A percentile compares a stretch with the other conserved stretches of the same genome.
These are phyloP conservation scores for Phymanthus crucifer DNA, from an alignment of 92 coral and sea anemone genomes.

Conservation along the genomic window DNA sequence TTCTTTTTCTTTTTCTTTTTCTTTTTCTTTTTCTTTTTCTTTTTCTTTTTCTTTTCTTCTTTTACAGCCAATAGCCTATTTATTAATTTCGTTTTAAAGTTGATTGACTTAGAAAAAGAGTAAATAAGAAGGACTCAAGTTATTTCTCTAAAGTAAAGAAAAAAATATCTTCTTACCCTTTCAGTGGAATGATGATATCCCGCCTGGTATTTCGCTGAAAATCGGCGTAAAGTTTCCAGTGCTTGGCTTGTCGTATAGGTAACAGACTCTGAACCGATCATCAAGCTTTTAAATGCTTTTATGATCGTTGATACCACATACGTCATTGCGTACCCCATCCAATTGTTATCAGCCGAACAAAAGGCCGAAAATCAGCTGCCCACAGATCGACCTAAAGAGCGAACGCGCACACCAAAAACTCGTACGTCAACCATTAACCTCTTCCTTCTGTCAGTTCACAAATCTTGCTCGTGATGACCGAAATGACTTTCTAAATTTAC, in stretches of 20 bases:
- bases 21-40: neutral
- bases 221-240: neutral
- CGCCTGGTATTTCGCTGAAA: neutral
- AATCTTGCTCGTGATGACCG: neutral
- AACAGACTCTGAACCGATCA: neutral
- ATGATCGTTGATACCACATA: neutral
- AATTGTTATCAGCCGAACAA: neutral
- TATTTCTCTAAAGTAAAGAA: neutral
- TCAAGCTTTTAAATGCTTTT: constrained; percentile 2
- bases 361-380: constrained; percentile 1
- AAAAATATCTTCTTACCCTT: neutral
- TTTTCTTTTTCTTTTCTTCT: neutral
- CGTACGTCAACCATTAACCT: neutral
- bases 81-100: neutral
- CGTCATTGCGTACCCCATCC: neutral
- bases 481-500: neutral
- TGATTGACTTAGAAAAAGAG: neutral
- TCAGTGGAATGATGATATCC: neutral
- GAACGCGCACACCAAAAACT: neutral
- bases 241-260: neutral
- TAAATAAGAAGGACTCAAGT: neutral
- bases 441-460: neutral
- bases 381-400: neutral
- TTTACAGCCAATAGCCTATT: too few relatives aligned
- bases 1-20: too few relatives aligned